Evolutionary conservation across 2,888 invertebrate species (phyloP).

Genomic region (Drosophila merina): DNA sequence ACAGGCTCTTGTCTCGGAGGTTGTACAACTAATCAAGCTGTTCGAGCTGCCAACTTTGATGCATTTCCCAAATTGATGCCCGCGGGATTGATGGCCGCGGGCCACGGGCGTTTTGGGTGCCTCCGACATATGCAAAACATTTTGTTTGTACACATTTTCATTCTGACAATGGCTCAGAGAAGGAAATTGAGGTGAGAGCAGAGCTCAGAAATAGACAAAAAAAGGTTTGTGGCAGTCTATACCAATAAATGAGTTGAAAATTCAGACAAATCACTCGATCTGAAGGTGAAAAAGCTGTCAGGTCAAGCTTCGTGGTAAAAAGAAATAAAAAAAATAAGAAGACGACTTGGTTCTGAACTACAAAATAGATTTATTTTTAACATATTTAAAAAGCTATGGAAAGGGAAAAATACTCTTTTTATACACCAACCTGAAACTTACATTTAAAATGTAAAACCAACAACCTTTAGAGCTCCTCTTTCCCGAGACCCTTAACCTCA

Average conservation of each 20-base stretch:
- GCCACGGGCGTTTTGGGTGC: constrained; percentile 51
- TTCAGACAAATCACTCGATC: constrained; percentile 66
- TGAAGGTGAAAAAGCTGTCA: constrained; percentile 56
- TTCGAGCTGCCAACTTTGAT: constrained; percentile 73
- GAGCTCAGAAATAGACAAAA: not conserved
- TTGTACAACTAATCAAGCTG: constrained; percentile 72
- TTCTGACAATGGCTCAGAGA: constrained; percentile 34
- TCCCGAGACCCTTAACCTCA: constrained; percentile 14
- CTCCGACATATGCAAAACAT: constrained; percentile 75
- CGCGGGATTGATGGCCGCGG: constrained; percentile 68
- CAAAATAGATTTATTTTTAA: too few relatives aligned
- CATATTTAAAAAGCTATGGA: too few relatives aligned
- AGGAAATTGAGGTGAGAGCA: constrained; percentile 5
- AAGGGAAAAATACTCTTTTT: not conserved
- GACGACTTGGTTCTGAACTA: constrained; percentile 16
- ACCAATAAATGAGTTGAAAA: constrained; percentile 65
- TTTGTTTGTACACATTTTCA: constrained; percentile 56
- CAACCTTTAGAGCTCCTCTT: not conserved
- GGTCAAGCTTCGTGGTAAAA: constrained; percentile 12
- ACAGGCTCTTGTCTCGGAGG: constrained; percentile 30
- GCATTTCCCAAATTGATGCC: constrained; percentile 76
- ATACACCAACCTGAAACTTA: not conserved
- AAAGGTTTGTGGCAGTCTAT: constrained; percentile 10
- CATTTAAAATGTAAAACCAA: not conserved
- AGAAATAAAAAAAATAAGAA: not conserved